Evolutionary conservation across 2,888 invertebrate genomes (phyloP).

Genomic region (Chalcis sispes): DNA sequence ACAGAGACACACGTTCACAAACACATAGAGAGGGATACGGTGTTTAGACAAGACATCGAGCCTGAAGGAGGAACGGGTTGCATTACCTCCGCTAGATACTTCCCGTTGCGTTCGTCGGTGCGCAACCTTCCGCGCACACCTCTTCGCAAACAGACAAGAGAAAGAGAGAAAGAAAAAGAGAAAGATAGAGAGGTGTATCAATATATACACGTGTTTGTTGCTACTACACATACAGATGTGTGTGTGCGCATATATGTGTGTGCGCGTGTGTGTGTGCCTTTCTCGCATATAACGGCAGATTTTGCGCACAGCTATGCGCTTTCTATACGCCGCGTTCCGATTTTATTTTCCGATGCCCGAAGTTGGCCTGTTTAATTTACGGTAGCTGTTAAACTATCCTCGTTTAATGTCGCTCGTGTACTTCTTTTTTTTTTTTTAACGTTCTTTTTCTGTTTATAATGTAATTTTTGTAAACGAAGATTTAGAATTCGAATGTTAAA

Average conservation of each 20-base stretch:
- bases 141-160: background rate
- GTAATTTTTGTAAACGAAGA: no score
- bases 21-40: no score
- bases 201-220: background rate
- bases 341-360: background rate
- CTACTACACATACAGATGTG: background rate
- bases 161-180: no score
- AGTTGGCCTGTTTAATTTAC: no score
- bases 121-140: background rate
- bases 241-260: background rate
- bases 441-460: no score
- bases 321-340: constrained; percentile 29
- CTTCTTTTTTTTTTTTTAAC: no score
- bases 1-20: no score
- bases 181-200: no score
- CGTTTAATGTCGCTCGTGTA: no score
- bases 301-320: constrained; percentile 45
- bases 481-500: no score
- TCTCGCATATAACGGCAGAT: constrained; percentile 41
- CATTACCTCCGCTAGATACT: background rate
- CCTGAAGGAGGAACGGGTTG: background rate
- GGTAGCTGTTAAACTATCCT: no score
- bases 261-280: background rate
- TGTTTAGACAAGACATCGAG: no score
- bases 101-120: background rate